Percentiles rank a stretch among this genome's conserved stretches.
phyloP scores from a whole-genome alignment of 2,113 vertebrate species.

The Salvelinus sp. region DNA sequence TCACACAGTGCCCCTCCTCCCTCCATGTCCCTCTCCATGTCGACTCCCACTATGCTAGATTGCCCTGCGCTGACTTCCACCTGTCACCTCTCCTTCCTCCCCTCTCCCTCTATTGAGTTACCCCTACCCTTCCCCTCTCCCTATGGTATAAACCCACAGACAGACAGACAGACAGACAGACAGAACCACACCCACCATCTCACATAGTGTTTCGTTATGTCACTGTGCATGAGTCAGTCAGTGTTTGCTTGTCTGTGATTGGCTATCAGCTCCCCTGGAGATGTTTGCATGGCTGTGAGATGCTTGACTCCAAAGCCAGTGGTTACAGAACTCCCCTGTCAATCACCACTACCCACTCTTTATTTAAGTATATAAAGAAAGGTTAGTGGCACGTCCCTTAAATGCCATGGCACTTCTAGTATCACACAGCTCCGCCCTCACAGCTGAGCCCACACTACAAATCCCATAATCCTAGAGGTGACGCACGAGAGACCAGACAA shows the following conservation, averaged over 20 bases:
- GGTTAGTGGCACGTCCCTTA: not conserved
- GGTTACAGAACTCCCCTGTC: not conserved
- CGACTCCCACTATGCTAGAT: conserved; percentile 61
- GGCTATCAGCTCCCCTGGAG: conserved; percentile 42
- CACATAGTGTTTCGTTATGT: conserved; percentile 48
- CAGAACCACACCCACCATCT: conserved; percentile 48
- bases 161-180: conserved; percentile 31
- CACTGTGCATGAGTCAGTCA: conserved; percentile 66
- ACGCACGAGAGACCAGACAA: not conserved
- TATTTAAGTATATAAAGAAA: not conserved
- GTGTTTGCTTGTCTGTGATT: conserved; percentile 49
- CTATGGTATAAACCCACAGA: conserved; percentile 51
- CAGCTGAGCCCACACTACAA: conserved; percentile 4
- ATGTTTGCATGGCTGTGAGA: conserved; percentile 44
- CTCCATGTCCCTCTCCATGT: conserved; percentile 34
- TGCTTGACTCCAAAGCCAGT: conserved; percentile 21
- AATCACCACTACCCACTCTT: not conserved
- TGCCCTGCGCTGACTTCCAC: conserved; percentile 67
- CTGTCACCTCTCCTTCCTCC: conserved; percentile 42
- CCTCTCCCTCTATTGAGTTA: conserved; percentile 30
- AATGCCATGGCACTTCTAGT: too few species aligned
- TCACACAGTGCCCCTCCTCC: conserved; percentile 32
- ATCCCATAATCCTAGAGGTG: conserved; percentile 7
- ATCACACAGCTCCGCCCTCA: not conserved
- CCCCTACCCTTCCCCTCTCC: conserved; percentile 33